Conservation (phyloP, 2,113 vertebrate genomes). For the Amphilophus citrinellus region DNA sequence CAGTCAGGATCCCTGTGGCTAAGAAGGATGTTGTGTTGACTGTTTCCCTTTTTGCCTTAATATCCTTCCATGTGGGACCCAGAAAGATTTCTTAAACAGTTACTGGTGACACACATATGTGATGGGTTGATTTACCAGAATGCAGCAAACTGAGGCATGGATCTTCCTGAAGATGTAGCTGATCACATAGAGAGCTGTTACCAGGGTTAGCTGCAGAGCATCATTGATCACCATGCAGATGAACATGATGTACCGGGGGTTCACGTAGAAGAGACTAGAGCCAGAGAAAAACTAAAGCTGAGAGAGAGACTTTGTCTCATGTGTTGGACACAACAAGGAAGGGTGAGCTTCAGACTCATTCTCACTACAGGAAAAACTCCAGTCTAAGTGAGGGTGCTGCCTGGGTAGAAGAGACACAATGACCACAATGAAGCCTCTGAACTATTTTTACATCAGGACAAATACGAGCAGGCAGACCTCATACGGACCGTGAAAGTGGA, state of each 20-base stretch:
- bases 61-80: no score
- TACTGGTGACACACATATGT: accelerated
- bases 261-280: constrained; percentile 78
- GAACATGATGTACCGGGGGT: constrained; percentile 85
- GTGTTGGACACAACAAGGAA: not conserved
- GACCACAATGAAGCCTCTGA: not conserved
- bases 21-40: no score
- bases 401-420: accelerated
- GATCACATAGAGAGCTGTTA: constrained; percentile 79
- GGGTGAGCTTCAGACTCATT: accelerated
- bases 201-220: constrained; percentile 80
- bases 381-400: accelerated
- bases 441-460: not conserved
- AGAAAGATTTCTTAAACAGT: no score
- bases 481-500: accelerated
- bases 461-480: not conserved
- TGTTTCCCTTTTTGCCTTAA: no score
- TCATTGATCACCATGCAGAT: constrained; percentile 85
- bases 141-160: constrained; percentile 76
- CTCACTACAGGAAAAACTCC: accelerated
- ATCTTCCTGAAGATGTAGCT: constrained; percentile 84
- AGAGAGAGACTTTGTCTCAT: accelerated
- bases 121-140: constrained; percentile 61
- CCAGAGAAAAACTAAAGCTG: constrained; percentile 2
- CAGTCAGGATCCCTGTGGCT: not conserved